Conservation (phyloP, 1,140 invertebrate genomes). For the Pteromalus puparum region DNA sequence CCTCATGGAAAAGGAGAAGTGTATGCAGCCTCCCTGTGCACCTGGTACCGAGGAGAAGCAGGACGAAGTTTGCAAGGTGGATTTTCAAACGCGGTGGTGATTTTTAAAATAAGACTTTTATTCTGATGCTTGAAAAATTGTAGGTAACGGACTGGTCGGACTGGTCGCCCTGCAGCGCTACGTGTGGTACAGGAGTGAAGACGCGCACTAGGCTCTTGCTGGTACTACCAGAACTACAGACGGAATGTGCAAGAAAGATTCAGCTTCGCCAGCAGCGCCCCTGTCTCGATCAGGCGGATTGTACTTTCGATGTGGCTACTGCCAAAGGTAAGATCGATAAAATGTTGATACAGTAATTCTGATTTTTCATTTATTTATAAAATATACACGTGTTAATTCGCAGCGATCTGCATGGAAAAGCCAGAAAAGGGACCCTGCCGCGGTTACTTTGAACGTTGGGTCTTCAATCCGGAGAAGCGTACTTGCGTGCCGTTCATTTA, state of each 20-base stretch:
- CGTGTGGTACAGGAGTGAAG: conserved; percentile 83
- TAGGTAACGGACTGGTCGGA: conserved; percentile 82
- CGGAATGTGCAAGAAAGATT: conserved; percentile 78
- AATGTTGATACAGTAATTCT: not conserved
- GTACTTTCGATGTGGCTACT: conserved; percentile 82
- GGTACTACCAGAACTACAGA: conserved; percentile 77
- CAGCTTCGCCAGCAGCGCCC: conserved; percentile 81
- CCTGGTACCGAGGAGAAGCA: conserved; percentile 75
- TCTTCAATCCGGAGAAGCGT: conserved; percentile 83
- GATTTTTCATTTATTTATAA: not conserved
- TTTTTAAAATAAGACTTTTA: conserved; percentile 17
- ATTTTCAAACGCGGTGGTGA: not conserved
- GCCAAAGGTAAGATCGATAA: conserved; percentile 79
- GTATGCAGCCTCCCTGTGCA: conserved; percentile 81
- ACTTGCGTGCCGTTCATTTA: conserved; percentile 90
- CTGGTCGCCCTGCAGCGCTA: conserved; percentile 85
- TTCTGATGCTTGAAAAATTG: not conserved
- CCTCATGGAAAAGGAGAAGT: conserved; percentile 85
- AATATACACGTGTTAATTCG: not conserved
- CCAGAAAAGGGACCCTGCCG: conserved; percentile 87
- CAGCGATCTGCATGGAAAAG: conserved; percentile 86
- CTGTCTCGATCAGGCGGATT: conserved; percentile 81
- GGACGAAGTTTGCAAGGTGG: conserved; percentile 77
- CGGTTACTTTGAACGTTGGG: conserved; percentile 88
- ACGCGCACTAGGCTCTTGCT: conserved; percentile 83